These are phyloP conservation scores for Plebejus argus DNA, from an alignment of 2,888 invertebrate species.

Conservation along the genomic window DNA sequence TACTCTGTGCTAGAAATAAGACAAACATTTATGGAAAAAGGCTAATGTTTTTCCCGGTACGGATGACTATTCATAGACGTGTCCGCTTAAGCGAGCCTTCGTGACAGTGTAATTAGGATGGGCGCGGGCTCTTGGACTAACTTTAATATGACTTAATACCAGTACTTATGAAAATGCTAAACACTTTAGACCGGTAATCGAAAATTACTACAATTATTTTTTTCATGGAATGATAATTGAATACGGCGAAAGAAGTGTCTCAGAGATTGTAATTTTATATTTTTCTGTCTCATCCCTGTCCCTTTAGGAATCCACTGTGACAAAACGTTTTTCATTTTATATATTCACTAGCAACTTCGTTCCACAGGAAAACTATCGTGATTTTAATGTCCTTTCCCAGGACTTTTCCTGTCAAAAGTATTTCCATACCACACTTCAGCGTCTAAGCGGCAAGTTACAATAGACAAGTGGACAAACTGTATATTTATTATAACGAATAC, in stretches of 20 bases:
- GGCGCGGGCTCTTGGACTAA: constrained; percentile 4
- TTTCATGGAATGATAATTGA: background rate
- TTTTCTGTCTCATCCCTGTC: too few species aligned
- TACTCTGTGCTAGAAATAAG: background rate
- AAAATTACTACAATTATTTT: constrained; percentile 6
- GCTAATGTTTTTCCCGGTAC: constrained; percentile 11
- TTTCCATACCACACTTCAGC: too few species aligned
- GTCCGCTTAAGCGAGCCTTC: constrained; percentile 13
- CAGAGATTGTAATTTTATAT: background rate
- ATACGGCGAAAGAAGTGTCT: background rate
- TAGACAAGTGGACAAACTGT: too few species aligned
- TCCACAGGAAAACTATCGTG: too few species aligned
- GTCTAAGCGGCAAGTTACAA: too few species aligned
- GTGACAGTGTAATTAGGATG: constrained; percentile 12
- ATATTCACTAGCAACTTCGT: too few species aligned
- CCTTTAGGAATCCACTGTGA: too few species aligned
- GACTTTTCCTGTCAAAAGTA: too few species aligned
- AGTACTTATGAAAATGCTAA: constrained; percentile 6
- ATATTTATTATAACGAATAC: too few species aligned
- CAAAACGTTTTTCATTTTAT: too few species aligned
- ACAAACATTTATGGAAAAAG: constrained; percentile 19
- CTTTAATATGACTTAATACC: constrained; percentile 21
- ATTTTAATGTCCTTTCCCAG: too few species aligned
- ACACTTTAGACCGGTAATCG: background rate
- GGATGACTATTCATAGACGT: constrained; percentile 13